These are phyloP conservation scores for Cotesia congregata DNA, from an alignment of 2,888 invertebrate species.

Conservation along the genomic window DNA sequence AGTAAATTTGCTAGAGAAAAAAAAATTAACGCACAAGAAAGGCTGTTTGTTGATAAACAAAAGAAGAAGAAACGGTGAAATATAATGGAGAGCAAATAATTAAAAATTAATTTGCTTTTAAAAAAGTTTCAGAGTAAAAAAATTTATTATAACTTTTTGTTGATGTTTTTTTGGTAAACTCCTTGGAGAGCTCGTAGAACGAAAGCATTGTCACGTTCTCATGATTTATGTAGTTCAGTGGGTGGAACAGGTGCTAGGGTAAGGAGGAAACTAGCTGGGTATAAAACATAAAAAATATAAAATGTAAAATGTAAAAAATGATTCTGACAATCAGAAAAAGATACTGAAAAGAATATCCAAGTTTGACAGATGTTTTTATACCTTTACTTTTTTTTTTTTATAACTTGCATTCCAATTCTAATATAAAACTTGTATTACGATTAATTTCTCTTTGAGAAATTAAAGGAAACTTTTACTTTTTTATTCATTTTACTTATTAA, in stretches of 20 bases:
- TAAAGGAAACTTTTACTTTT: neutral
- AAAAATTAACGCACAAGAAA: conserved; percentile 3
- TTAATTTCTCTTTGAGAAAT: neutral
- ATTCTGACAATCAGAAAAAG: conserved; percentile 9
- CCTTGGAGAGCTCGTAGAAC: conserved; percentile 6
- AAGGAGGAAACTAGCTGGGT: neutral
- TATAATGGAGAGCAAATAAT: neutral
- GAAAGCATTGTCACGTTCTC: conserved; percentile 16
- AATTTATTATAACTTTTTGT: neutral
- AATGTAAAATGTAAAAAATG: neutral
- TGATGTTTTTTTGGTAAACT: neutral
- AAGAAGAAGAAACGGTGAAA: too few relatives aligned
- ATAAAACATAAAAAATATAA: neutral
- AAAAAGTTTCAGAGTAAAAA: neutral
- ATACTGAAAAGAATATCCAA: neutral
- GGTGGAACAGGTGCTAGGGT: conserved; percentile 11
- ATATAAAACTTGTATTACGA: neutral
- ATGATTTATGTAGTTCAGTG: conserved; percentile 16
- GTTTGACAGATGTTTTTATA: conserved; percentile 16
- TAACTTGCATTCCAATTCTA: neutral
- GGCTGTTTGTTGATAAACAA: too few relatives aligned
- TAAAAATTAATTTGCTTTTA: neutral
- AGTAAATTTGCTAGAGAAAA: neutral
- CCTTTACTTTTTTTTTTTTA: neutral
- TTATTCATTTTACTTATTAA: too few relatives aligned